Conservation (phyloP, 2,888 invertebrate species). For the Ichneumoninae sp. region DNA sequence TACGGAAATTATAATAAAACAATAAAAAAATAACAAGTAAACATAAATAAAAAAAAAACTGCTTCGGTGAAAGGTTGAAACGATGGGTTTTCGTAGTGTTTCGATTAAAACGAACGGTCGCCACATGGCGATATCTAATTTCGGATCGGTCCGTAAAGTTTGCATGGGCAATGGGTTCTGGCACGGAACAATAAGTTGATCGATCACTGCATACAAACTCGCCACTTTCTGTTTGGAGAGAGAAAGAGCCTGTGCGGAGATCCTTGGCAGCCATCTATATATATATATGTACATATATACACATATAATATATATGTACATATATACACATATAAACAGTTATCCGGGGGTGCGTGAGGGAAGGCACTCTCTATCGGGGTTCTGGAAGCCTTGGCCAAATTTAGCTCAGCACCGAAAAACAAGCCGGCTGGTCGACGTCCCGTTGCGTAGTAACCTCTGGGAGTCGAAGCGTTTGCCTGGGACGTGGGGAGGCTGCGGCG, state of each 20-base stretch:
- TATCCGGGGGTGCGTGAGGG: background rate
- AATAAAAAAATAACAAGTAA: background rate
- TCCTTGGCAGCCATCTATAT: background rate
- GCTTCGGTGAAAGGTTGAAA: too few species aligned
- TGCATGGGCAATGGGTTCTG: slow-evolving; percentile 12
- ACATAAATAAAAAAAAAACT: background rate
- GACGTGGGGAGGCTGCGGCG: background rate
- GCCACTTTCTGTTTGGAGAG: slow-evolving; percentile 17
- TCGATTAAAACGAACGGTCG: background rate
- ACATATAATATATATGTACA: background rate
- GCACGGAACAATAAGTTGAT: slow-evolving; percentile 50
- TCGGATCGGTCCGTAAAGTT: background rate
- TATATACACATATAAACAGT: background rate
- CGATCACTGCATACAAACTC: slow-evolving; percentile 33
- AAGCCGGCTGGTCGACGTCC: background rate
- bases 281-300: too few species aligned
- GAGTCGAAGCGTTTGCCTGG: background rate
- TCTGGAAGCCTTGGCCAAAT: slow-evolving; percentile 5
- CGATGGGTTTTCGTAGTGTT: too few species aligned
- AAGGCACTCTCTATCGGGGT: background rate
- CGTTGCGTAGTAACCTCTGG: slow-evolving; percentile 17
- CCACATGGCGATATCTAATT: background rate
- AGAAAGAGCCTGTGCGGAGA: slow-evolving; percentile 19
- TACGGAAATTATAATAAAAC: background rate
- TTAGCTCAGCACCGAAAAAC: slow-evolving; percentile 1